Conservation (phyloP, 2,888 invertebrate species). For the Reticulitermes lucifugus region DNA sequence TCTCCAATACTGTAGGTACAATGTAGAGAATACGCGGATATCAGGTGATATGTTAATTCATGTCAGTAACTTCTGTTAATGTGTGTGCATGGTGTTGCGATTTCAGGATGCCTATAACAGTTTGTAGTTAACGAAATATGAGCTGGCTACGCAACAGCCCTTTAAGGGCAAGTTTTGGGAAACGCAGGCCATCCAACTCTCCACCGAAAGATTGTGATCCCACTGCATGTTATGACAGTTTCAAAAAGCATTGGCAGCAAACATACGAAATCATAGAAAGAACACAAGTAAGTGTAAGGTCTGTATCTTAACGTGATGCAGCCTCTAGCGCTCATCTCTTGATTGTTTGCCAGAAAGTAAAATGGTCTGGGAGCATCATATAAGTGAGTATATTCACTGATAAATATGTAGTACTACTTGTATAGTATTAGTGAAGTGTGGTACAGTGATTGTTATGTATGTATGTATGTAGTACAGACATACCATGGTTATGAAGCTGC, state of each 20-base stretch:
- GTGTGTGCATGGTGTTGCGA: background rate
- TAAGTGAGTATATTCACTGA: no score
- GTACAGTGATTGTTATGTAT: no score
- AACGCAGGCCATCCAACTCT: slow-evolving; percentile 74
- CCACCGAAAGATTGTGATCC: slow-evolving; percentile 82
- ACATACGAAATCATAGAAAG: slow-evolving; percentile 85
- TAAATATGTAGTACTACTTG: background rate
- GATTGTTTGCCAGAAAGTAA: background rate
- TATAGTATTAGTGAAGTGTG: background rate
- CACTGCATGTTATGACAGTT: slow-evolving; percentile 92
- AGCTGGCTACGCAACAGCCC: slow-evolving; percentile 78
- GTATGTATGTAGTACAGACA: no score
- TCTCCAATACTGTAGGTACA: background rate
- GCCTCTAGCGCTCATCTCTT: background rate
- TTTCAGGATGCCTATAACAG: slow-evolving; percentile 21
- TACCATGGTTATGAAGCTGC: no score
- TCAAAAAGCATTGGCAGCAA: slow-evolving; percentile 95
- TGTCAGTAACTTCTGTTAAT: background rate
- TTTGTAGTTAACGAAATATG: slow-evolving; percentile 63
- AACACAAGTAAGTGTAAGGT: slow-evolving; percentile 69
- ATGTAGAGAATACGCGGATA: background rate
- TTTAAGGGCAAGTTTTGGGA: slow-evolving; percentile 68
- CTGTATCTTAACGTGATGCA: background rate
- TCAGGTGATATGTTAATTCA: background rate
- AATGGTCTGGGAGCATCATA: background rate